Evolutionary conservation across 2,797 vertebrate species (phyloP), one percentile per base, ranked within the genome.

Genomic region (Acrossocheilus wenchowensis): DNA sequence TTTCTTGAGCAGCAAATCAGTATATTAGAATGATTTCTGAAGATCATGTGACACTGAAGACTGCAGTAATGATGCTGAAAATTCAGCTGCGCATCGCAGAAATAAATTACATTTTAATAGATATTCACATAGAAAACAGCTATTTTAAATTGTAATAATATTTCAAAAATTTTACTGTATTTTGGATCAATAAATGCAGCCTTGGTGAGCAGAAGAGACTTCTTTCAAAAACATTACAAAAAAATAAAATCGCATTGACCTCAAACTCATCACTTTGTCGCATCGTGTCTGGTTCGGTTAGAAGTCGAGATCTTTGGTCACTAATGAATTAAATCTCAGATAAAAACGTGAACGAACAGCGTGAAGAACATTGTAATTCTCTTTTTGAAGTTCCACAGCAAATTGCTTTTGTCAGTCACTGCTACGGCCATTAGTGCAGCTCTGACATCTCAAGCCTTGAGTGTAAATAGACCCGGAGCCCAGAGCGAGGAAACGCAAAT

Each of bases 401-500:
- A 78, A 78, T 60, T 60, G 75, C 75, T 60, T 78, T 78, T 60
- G 77, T 79, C 66, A 74, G 34, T 52, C 60, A 19, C 23, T 2
- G 34, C 57, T 75, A 36, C 21, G 21, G 57, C 60, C 41, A 43
- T 86, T 75, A 86, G 48, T 36, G 50, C 60, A 68, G 71, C 30
- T 50, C 72, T 57, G 52, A 68, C 71, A 48, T 75, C 45, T 69
- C 23, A 83, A 86, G 75, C 39, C 78, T 11, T 1, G 52, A 50
- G 45, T 64, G 60, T 86, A 74, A 72, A 69, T 43, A 80, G 74
- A 89, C 64, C 84, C 11, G 50, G 15, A 75, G 79, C 45, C 34
- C 21, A 81, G n/a, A 78, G 39, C 26, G 41, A 71, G 71, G 87
- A 87, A 89, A 84, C 48, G 69, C 72, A 72, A 68, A 89, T 73